phyloP scores from a whole-genome alignment of 2,888 invertebrate genomes.

The Hedychridium roseum region DNA sequence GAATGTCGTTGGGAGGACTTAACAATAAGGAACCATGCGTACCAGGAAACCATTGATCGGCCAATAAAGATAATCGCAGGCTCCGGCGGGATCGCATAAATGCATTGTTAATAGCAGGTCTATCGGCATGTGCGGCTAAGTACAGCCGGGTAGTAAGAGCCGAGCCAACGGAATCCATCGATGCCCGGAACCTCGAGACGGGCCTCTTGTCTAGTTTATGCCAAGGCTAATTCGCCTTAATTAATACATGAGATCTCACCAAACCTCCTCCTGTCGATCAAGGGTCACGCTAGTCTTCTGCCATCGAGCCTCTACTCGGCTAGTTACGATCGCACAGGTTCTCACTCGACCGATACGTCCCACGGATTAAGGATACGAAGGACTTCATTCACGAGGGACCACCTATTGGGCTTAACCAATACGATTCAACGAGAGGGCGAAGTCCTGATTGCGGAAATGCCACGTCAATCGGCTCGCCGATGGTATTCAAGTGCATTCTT shows the following conservation, averaged over 20 bases:
- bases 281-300: constrained; percentile 38
- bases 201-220: constrained; percentile 32
- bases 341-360: no score
- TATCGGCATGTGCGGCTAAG: constrained; percentile 14
- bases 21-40: constrained; percentile 24
- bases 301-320: constrained; percentile 16
- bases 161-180: constrained; percentile 19
- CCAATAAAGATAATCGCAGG: constrained; percentile 32
- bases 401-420: no score
- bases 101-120: constrained; percentile 44
- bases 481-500: no score
- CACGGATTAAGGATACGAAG: no score
- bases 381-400: no score
- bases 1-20: no score
- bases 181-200: constrained; percentile 27
- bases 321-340: constrained; percentile 18
- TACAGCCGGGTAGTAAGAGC: constrained; percentile 6
- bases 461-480: no score
- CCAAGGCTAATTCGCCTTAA: constrained; percentile 48
- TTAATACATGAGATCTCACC: constrained; percentile 49
- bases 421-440: no score
- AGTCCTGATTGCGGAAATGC: no score
- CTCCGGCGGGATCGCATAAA: constrained; percentile 38
- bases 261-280: constrained; percentile 45
- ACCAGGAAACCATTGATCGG: constrained; percentile 37